phyloP scores from a whole-genome alignment of 2,113 vertebrate genomes.

The Pagrus major region DNA sequence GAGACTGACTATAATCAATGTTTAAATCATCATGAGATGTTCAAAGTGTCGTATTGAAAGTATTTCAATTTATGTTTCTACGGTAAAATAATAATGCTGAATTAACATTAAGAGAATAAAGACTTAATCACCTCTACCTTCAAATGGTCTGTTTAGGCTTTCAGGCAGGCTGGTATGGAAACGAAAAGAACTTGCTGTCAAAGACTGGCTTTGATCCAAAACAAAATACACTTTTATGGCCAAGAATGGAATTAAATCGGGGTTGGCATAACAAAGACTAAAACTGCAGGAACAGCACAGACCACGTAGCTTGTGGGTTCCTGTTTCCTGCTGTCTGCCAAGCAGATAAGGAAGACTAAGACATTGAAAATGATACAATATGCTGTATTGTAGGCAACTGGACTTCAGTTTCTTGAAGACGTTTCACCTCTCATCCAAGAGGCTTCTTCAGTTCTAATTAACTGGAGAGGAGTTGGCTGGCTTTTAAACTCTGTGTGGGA shows the following conservation, averaged over 20 bases:
- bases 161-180: neutral
- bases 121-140: neutral
- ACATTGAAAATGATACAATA: neutral
- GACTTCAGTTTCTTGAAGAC: too few relatives aligned
- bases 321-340: slow-evolving; percentile 4
- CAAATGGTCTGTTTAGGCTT: neutral
- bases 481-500: too few relatives aligned
- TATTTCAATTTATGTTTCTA: neutral
- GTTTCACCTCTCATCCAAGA: too few relatives aligned
- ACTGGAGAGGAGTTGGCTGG: too few relatives aligned
- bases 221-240: neutral
- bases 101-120: neutral
- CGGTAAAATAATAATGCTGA: neutral
- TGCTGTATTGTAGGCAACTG: too few relatives aligned
- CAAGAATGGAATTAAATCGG: neutral
- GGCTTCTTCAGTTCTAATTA: too few relatives aligned
- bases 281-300: slow-evolving; percentile 12
- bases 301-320: neutral
- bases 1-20: neutral
- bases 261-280: neutral
- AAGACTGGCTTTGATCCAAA: neutral
- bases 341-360: neutral
- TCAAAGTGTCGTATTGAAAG: neutral
- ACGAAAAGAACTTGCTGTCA: slow-evolving; percentile 1
- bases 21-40: neutral